These are phyloP conservation scores for Diadegma fenestrale DNA, from an alignment of 2,888 invertebrate genomes.

Conservation along the genomic window DNA sequence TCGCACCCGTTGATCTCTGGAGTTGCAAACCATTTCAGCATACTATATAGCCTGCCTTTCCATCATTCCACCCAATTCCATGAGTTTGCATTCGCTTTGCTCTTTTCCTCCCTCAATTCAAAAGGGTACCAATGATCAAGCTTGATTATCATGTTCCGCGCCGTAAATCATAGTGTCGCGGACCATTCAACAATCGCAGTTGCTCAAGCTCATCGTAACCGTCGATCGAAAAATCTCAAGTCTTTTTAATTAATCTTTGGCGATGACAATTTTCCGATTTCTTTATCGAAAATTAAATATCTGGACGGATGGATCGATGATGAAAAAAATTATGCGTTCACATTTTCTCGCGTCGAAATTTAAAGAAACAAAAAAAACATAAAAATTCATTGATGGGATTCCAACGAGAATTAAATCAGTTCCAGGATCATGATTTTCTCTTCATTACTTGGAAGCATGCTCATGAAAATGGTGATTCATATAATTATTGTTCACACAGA, in stretches of 20 bases:
- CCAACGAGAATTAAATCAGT: background rate
- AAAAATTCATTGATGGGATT: background rate
- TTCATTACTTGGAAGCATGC: background rate
- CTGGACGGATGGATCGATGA: background rate
- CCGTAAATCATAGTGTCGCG: background rate
- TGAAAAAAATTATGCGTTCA: background rate
- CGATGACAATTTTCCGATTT: background rate
- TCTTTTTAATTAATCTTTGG: background rate
- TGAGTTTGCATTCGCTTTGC: background rate
- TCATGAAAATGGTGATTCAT: background rate
- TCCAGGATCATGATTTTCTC: background rate
- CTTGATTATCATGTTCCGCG: background rate
- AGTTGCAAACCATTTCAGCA: slow-evolving; percentile 23
- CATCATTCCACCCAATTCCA: background rate
- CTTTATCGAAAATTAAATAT: background rate
- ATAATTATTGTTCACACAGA: background rate
- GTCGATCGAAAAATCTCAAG: background rate
- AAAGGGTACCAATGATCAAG: background rate
- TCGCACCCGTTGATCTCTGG: slow-evolving; percentile 64
- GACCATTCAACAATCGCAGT: background rate
- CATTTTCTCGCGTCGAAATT: background rate
- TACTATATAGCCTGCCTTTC: background rate
- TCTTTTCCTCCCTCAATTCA: background rate
- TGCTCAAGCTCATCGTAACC: background rate
- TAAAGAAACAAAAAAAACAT: background rate